Evolutionary conservation across 1,140 invertebrate species (phyloP).

Genomic region (Dendroctonus valens): DNA sequence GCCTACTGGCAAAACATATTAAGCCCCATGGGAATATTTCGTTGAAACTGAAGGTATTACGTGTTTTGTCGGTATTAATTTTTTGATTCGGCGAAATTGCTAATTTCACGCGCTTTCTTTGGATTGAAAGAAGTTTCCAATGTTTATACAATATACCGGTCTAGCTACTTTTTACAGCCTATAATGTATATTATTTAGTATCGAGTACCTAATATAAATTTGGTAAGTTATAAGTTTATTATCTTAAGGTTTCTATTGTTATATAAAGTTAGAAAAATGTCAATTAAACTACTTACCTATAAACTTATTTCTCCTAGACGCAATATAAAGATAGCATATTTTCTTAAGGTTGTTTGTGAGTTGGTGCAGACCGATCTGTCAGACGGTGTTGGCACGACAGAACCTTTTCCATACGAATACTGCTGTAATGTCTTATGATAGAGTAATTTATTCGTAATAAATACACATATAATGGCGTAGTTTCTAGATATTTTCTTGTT

Average conservation of each 20-base stretch:
- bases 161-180: too few species aligned
- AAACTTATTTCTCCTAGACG: neutral
- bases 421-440: constrained; percentile 11
- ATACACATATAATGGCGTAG: constrained; percentile 1
- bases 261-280: constrained; percentile 3
- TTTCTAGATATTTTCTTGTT: constrained; percentile 8
- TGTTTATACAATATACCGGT: too few species aligned
- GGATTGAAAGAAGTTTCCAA: too few species aligned
- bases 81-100: too few species aligned
- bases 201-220: neutral
- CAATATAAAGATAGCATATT: neutral
- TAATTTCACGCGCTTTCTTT: too few species aligned
- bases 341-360: constrained; percentile 1
- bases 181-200: too few species aligned
- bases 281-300: constrained; percentile 4
- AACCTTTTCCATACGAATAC: constrained; percentile 2
- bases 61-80: too few species aligned
- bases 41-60: too few species aligned
- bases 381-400: neutral
- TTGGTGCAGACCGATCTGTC: neutral
- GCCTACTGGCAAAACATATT: too few species aligned
- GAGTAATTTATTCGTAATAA: neutral
- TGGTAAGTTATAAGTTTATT: neutral
- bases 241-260: neutral
- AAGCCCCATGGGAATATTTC: too few species aligned